Conservation (phyloP, 1,140 invertebrate species). For the Eumeta japonica region DNA sequence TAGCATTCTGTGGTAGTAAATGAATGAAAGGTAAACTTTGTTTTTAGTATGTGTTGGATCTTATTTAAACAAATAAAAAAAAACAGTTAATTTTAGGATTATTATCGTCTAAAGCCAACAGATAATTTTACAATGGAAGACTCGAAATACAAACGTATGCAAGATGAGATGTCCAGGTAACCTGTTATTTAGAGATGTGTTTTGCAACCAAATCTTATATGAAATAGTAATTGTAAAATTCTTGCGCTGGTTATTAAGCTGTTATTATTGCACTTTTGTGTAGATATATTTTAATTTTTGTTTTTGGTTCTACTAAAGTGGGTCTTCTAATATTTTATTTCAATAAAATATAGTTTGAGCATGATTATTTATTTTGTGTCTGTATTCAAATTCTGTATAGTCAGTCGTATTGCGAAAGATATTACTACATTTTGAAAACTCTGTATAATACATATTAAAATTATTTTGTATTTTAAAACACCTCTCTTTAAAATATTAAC, state of each 20-base stretch:
- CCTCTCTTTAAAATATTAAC: too few relatives aligned
- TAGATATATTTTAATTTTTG: too few relatives aligned
- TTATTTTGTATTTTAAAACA: too few relatives aligned
- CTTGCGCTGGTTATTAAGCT: constrained; percentile 1
- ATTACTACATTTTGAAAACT: too few relatives aligned
- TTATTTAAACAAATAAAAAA: not conserved
- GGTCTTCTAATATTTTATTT: constrained; percentile 5
- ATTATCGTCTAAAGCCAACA: not conserved
- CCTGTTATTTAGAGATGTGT: too few relatives aligned
- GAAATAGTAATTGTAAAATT: constrained; percentile 4
- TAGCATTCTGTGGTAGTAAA: too few relatives aligned
- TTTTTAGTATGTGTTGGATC: not conserved
- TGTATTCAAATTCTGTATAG: not conserved
- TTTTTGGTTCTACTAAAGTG: constrained; percentile 4
- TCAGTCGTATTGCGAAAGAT: too few relatives aligned
- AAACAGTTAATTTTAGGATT: not conserved
- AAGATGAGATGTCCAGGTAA: constrained; percentile 82
- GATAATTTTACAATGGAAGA: constrained; percentile 30
- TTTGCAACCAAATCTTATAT: too few relatives aligned
- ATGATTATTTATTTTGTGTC: constrained; percentile 12
- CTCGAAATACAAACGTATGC: constrained; percentile 67
- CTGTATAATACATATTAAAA: too few relatives aligned
- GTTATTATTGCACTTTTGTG: too few relatives aligned
- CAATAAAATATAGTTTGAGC: constrained; percentile 10
- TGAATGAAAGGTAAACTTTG: too few relatives aligned